Base-by-base conservation (phyloP, 2,888 invertebrate genomes). In the Metacarcinus magister region DNA sequence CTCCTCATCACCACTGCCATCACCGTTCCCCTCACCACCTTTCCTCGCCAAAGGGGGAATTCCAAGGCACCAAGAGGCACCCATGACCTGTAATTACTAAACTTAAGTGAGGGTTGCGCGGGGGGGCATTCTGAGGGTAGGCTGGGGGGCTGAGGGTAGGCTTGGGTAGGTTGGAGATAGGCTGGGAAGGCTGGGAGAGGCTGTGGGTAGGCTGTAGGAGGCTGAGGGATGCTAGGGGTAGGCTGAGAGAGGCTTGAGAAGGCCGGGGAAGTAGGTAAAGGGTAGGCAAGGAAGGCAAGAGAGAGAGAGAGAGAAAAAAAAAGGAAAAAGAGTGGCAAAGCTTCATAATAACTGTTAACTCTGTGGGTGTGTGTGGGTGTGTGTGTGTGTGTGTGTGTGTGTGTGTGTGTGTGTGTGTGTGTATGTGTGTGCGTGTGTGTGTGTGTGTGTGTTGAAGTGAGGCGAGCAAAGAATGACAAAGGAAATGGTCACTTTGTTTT, bases 401-500 rank as follows among this genome's bases (percentile, higher is more conserved):
- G n/a, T n/a, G n/a, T n/a, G n/a, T n/a, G n/a, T n/a, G n/a, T n/a
- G n/a, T n/a, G n/a, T n/a, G n/a, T n/a, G n/a, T n/a, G n/a, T n/a
- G n/a, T n/a, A n/a, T n/a, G n/a, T n/a, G n/a, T n/a, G n/a, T n/a
- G n/a, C n/a, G n/a, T n/a, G n/a, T n/a, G n/a, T n/a, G n/a, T n/a
- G n/a, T n/a, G 67, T 16, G 0, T 1, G 67, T 82, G 82, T 82
- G 82, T 5, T 32, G 32, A 13, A 28, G 82, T 32, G 8, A 82
- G 32, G 32, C 19, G 32, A 28, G 82, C 32, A 82, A 82, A 82
- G 82, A 82, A 82, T 32, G 32, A 32, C 82, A 32, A 82, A 13
- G 82, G 82, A 82, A 82, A 82, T 82, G 82, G 82, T 82, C 82
- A 82, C 82, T 82, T 82, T 82, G 82, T 82, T 82, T 28, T 32